These are phyloP conservation scores for Shargacucullia verbasci DNA, from an alignment of 2,888 invertebrate genomes.

Conservation along the genomic window DNA sequence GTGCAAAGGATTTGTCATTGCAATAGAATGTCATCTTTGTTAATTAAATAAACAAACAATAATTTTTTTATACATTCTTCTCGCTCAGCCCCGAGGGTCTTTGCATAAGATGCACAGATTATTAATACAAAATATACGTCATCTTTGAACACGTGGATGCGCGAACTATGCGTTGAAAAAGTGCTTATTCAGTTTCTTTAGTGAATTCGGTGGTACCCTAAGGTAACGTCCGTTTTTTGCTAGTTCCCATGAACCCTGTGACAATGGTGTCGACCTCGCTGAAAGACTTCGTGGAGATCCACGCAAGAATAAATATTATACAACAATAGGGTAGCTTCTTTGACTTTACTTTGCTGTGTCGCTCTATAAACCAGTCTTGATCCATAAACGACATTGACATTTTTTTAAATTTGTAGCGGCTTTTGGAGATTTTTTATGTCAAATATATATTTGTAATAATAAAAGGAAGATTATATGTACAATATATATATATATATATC, in stretches of 20 bases:
- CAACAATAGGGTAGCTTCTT: conserved; percentile 87
- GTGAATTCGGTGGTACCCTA: conserved; percentile 76
- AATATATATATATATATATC: no score
- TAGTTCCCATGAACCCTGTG: conserved; percentile 87
- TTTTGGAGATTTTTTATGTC: background rate
- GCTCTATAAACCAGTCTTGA: conserved; percentile 62
- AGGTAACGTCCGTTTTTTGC: conserved; percentile 85
- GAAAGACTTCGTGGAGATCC: conserved; percentile 83
- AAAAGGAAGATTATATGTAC: no score
- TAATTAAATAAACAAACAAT: conserved; percentile 61
- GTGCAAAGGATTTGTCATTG: conserved; percentile 34
- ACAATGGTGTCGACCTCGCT: conserved; percentile 86
- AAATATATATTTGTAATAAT: background rate
- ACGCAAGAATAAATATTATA: conserved; percentile 88
- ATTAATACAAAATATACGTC: conserved; percentile 71
- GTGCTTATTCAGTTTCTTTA: conserved; percentile 85
- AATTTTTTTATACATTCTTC: conserved; percentile 44
- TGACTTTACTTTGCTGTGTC: conserved; percentile 77
- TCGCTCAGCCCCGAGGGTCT: conserved; percentile 44
- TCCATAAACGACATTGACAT: conserved; percentile 21
- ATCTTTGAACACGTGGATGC: conserved; percentile 84
- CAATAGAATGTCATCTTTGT: conserved; percentile 44
- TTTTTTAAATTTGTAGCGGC: no score
- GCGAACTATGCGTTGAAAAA: conserved; percentile 79
- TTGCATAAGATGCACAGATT: conserved; percentile 77